A percentile compares a stretch with the other conserved stretches of the same genome.
phyloP scores from a whole-genome alignment of 1,140 invertebrate genomes.

The Propsilocerus akamusi region DNA sequence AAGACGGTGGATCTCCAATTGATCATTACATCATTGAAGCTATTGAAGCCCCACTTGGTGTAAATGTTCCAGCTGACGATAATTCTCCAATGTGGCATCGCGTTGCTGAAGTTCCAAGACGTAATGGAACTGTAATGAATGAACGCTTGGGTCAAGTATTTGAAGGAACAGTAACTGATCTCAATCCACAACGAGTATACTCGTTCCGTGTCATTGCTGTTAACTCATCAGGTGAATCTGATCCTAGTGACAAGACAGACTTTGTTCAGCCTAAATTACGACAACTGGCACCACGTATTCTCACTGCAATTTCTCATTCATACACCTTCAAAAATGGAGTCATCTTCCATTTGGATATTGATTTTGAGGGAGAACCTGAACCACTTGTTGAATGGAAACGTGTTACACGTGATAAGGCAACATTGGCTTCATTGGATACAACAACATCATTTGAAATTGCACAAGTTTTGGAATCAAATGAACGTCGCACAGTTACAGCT shows the following conservation, averaged over 20 bases:
- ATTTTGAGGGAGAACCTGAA: slow-evolving; percentile 79
- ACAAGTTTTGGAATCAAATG: slow-evolving; percentile 57
- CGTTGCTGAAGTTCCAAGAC: neutral
- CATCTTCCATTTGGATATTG: slow-evolving; percentile 79
- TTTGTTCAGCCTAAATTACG: slow-evolving; percentile 70
- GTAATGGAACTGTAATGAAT: neutral
- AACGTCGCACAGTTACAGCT: slow-evolving; percentile 68
- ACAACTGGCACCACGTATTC: slow-evolving; percentile 79
- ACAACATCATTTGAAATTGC: slow-evolving; percentile 22
- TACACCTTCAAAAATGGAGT: slow-evolving; percentile 65
- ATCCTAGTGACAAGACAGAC: slow-evolving; percentile 85
- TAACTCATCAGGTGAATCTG: slow-evolving; percentile 88
- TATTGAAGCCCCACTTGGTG: slow-evolving; percentile 78
- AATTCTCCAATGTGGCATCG: neutral
- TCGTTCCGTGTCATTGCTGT: slow-evolving; percentile 91
- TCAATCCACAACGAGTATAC: slow-evolving; percentile 87
- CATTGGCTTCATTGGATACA: slow-evolving; percentile 51
- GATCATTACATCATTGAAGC: slow-evolving; percentile 90
- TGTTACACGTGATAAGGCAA: slow-evolving; percentile 27
- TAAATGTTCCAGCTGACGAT: slow-evolving; percentile 48
- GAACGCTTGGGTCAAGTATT: slow-evolving; percentile 9
- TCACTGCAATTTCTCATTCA: slow-evolving; percentile 70
- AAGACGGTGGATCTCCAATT: slow-evolving; percentile 78
- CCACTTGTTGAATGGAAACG: slow-evolving; percentile 62
- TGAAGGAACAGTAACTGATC: slow-evolving; percentile 62